phyloP scores from a whole-genome alignment of 2,113 vertebrate genomes.

The Lagopus leucura region DNA sequence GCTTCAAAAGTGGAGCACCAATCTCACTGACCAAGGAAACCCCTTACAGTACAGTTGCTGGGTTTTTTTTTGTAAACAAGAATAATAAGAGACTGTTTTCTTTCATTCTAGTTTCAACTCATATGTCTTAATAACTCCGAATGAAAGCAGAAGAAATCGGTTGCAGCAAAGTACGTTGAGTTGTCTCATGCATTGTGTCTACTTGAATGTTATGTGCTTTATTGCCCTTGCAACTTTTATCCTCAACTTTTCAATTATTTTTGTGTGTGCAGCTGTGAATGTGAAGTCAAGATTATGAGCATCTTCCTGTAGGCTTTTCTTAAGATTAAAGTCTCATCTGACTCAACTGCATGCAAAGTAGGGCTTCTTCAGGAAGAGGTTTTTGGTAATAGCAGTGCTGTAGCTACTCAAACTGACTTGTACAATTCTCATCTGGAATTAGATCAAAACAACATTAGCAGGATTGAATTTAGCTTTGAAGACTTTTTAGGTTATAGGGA shows the following conservation, averaged over 20 bases:
- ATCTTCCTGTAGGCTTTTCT: not conserved
- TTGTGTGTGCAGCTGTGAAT: not conserved
- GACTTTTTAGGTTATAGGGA: not conserved
- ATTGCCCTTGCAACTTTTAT: not conserved
- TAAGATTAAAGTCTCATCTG: not conserved
- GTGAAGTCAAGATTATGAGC: not conserved
- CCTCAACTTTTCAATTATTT: not conserved
- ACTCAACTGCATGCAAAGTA: not conserved
- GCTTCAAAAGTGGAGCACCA: not conserved
- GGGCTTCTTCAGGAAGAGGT: not conserved
- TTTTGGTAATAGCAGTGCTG: not conserved
- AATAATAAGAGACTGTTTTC: not conserved
- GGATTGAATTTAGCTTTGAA: not conserved
- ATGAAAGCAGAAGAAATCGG: slow-evolving; percentile 72
- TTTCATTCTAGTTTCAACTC: slow-evolving; percentile 73
- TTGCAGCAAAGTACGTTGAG: slow-evolving; percentile 78
- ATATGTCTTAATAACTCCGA: slow-evolving; percentile 80
- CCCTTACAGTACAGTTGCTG: not conserved
- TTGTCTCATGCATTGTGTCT: not conserved
- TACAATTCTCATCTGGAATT: not conserved
- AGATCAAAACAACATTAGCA: not conserved
- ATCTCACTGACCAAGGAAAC: not conserved
- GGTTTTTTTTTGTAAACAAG: not conserved
- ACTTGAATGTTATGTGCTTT: not conserved
- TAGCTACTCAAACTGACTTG: not conserved